Percentiles rank a stretch among this genome's conserved stretches.
Conservation (phyloP, 2,888 invertebrate genomes). For the Drosophila suboccidentalis region DNA sequence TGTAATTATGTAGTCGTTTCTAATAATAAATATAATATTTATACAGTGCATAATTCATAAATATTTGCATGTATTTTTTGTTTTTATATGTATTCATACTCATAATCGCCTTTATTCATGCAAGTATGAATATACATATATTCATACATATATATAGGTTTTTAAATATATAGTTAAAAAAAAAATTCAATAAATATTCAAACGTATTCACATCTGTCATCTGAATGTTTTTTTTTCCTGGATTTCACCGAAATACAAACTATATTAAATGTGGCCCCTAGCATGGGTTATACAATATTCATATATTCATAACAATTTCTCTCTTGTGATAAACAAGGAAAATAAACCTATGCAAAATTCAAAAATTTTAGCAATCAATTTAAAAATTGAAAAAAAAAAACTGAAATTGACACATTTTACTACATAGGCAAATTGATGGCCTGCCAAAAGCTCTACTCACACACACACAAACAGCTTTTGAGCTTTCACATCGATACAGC, state of each 20-base stretch:
- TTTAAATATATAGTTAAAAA: conserved; percentile 20
- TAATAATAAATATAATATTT: conserved; percentile 48
- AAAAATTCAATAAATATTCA: background rate
- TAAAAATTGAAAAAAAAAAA: conserved; percentile 20
- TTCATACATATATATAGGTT: conserved; percentile 9
- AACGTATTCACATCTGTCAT: conserved; percentile 25
- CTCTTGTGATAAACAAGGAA: conserved; percentile 26
- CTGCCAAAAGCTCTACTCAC: conserved; percentile 3
- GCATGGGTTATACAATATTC: conserved; percentile 51
- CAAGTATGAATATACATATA: conserved; percentile 12
- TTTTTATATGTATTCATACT: conserved; percentile 18
- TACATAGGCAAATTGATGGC: conserved; percentile 22
- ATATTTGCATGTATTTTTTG: conserved; percentile 23
- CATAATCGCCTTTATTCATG: conserved; percentile 8
- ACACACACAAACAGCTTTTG: conserved; percentile 8
- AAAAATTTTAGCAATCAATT: conserved; percentile 9
- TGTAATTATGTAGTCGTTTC: conserved; percentile 46
- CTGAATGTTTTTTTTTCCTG: conserved; percentile 12
- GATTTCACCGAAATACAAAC: conserved; percentile 51
- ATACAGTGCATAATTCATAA: conserved; percentile 56
- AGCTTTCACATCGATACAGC: conserved; percentile 12
- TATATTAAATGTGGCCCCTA: conserved; percentile 73
- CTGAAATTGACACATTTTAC: conserved; percentile 58
- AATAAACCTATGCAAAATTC: conserved; percentile 3
- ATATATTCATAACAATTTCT: conserved; percentile 38